Evolutionary conservation across 2,113 vertebrate genomes (phyloP).

Genomic region (Paralichthys olivaceus): DNA sequence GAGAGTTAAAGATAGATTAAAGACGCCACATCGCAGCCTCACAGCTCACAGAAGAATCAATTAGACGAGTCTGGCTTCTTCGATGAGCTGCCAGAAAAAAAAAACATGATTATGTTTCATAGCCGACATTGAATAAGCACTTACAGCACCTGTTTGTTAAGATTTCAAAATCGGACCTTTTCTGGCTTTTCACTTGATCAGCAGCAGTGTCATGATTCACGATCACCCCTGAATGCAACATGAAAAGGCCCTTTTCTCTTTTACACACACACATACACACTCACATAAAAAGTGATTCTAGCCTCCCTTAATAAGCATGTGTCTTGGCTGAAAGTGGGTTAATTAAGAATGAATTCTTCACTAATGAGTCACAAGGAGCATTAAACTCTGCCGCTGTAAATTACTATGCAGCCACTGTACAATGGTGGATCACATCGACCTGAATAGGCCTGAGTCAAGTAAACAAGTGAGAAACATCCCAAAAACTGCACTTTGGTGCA

Average conservation of each 20-base stretch:
- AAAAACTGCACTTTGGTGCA: background rate
- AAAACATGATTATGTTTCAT: too few relatives aligned
- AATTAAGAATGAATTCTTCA: background rate
- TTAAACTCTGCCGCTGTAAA: background rate
- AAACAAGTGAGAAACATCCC: background rate
- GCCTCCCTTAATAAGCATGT: background rate
- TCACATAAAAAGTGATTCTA: background rate
- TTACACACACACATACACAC: background rate
- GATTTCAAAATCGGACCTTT: background rate
- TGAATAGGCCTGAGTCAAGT: background rate
- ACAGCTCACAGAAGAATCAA: too few relatives aligned
- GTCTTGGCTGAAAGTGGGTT: background rate
- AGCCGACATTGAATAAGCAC: too few relatives aligned
- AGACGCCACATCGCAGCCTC: slow-evolving; percentile 3
- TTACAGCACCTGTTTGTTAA: background rate
- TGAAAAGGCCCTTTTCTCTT: too few relatives aligned
- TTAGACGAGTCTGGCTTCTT: too few relatives aligned
- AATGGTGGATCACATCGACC: background rate
- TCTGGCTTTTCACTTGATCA: background rate
- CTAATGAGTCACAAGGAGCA: slow-evolving; percentile 6
- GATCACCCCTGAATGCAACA: background rate
- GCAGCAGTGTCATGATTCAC: background rate
- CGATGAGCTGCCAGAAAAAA: too few relatives aligned
- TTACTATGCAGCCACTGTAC: background rate
- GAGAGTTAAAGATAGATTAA: slow-evolving; percentile 20